phyloP scores from a whole-genome alignment of 2,888 invertebrate species.

The Drosophila lacicola region DNA sequence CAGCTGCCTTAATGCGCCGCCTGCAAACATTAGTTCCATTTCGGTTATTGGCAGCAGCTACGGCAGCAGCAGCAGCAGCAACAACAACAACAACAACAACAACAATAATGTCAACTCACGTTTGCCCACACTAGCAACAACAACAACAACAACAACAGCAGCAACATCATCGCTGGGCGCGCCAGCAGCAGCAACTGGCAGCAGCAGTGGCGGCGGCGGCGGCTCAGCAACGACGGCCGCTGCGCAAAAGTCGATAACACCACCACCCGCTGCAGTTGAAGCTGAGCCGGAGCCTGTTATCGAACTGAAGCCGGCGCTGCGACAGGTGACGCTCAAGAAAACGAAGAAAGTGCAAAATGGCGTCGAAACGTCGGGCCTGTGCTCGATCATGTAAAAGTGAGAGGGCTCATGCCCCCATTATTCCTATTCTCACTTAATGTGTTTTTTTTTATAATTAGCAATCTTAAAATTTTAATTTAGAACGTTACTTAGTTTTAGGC shows the following conservation, averaged over 20 bases:
- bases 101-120: constrained; percentile 25
- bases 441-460: constrained; percentile 57
- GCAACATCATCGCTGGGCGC: constrained; percentile 29
- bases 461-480: constrained; percentile 65
- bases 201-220: constrained; percentile 4
- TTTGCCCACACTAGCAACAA: constrained; percentile 24
- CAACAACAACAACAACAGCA: neutral
- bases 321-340: constrained; percentile 89
- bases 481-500: constrained; percentile 75
- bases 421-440: constrained; percentile 62
- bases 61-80: constrained; percentile 46
- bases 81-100: constrained; percentile 9
- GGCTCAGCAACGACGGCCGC: constrained; percentile 20
- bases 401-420: constrained; percentile 41
- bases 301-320: constrained; percentile 89
- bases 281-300: constrained; percentile 74
- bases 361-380: constrained; percentile 93
- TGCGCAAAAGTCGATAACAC: constrained; percentile 45
- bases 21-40: constrained; percentile 79
- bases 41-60: constrained; percentile 83
- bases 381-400: constrained; percentile 91
- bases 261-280: constrained; percentile 53
- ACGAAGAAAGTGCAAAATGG: constrained; percentile 91
- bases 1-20: constrained; percentile 50
- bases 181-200: constrained; percentile 37